Conservation (phyloP, 2,888 invertebrate species). For the Tridacna gigas region DNA sequence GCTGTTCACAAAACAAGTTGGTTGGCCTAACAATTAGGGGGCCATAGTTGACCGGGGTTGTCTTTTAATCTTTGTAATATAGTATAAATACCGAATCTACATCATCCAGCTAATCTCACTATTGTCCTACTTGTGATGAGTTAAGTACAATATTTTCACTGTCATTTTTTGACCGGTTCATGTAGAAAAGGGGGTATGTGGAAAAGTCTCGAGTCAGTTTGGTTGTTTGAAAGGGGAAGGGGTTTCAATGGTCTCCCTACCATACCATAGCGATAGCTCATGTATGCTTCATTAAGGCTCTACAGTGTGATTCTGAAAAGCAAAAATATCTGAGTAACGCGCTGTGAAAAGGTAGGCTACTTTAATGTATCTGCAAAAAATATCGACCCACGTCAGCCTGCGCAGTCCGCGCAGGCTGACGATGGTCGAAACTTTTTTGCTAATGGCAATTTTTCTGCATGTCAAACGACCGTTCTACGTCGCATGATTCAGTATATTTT, state of each 20-base stretch:
- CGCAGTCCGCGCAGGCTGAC: no score
- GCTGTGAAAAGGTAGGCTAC: no score
- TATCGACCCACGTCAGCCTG: no score
- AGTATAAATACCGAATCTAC: slow-evolving; percentile 16
- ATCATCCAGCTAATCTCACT: slow-evolving; percentile 24
- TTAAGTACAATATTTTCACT: slow-evolving; percentile 39
- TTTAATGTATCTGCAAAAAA: no score
- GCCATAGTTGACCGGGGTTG: slow-evolving; percentile 44
- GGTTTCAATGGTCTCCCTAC: neutral
- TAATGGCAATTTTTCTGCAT: no score
- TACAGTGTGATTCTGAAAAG: no score
- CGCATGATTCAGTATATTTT: no score
- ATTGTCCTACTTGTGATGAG: slow-evolving; percentile 28
- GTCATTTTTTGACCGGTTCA: slow-evolving; percentile 14
- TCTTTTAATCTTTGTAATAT: slow-evolving; percentile 46
- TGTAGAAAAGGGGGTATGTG: neutral
- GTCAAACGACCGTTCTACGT: no score
- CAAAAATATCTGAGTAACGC: no score
- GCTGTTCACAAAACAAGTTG: slow-evolving; percentile 6
- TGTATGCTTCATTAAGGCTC: no score
- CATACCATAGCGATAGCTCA: neutral
- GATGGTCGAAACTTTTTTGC: no score
- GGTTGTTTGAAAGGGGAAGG: neutral
- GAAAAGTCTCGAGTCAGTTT: neutral
- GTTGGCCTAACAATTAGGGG: slow-evolving; percentile 15